Percentiles rank a stretch among this genome's conserved stretches.
Conservation (phyloP, 1,140 invertebrate genomes). For the Nylanderia fulva region DNA sequence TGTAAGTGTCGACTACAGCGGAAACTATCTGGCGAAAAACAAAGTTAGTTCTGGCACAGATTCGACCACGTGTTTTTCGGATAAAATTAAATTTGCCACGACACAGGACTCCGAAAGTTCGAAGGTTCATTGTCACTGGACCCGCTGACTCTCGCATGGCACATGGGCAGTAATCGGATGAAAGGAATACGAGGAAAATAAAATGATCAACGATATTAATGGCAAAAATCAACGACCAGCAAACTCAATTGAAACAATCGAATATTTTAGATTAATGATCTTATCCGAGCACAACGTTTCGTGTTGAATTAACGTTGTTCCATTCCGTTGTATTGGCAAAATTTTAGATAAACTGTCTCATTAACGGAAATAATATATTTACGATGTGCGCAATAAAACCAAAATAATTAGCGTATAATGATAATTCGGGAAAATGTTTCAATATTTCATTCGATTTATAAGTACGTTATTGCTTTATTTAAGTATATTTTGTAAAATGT, state of each 20-base stretch:
- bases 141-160: not conserved
- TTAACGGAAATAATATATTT: not conserved
- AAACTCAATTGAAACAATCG: not conserved
- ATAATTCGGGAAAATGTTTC: not conserved
- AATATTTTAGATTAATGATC: conserved; percentile 15
- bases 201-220: conserved; percentile 31
- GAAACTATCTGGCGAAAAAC: conserved; percentile 32
- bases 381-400: not conserved
- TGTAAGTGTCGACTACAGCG: conserved; percentile 34
- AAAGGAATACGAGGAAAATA: not conserved
- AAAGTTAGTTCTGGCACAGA: conserved; percentile 46
- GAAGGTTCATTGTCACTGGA: not conserved
- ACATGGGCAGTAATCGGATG: not conserved
- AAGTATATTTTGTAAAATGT: not conserved
- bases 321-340: not conserved
- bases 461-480: not conserved
- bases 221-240: not conserved
- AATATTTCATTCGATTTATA: not conserved
- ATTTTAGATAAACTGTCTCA: not conserved
- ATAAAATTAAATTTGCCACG: conserved; percentile 47
- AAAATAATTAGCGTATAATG: conserved; percentile 10
- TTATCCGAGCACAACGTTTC: not conserved
- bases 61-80: conserved; percentile 2
- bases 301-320: not conserved
- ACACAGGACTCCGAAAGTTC: not conserved